These are phyloP conservation scores for Tetheella fluctuosa DNA, from an alignment of 2,888 invertebrate genomes.

Conservation along the genomic window DNA sequence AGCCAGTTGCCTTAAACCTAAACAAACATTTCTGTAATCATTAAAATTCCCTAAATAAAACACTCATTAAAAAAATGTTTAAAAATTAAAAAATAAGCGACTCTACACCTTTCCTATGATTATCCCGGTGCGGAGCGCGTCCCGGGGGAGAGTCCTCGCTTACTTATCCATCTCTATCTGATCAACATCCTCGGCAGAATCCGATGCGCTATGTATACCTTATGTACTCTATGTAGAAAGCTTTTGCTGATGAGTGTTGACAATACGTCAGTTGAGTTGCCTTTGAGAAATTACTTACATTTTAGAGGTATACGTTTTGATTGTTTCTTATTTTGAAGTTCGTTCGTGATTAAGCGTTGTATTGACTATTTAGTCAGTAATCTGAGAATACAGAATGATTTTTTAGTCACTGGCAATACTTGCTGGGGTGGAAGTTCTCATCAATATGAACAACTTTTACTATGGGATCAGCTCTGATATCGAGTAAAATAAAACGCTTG, in stretches of 20 bases:
- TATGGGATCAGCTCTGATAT: too few species aligned
- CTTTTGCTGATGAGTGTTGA: slow-evolving; percentile 11
- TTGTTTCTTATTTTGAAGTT: background rate
- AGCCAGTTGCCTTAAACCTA: too few species aligned
- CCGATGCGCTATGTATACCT: slow-evolving; percentile 32
- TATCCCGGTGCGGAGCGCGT: slow-evolving; percentile 41
- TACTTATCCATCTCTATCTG: slow-evolving; percentile 72
- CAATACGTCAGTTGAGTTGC: slow-evolving; percentile 1
- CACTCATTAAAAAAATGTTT: too few species aligned
- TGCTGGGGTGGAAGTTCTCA: too few species aligned
- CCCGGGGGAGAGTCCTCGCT: slow-evolving; percentile 70
- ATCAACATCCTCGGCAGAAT: slow-evolving; percentile 56
- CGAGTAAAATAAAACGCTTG: too few species aligned
- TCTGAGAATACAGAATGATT: too few species aligned
- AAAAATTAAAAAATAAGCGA: slow-evolving; percentile 12
- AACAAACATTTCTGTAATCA: too few species aligned
- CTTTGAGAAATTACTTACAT: background rate
- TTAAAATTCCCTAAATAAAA: too few species aligned
- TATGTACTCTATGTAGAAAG: slow-evolving; percentile 11
- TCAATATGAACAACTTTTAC: too few species aligned
- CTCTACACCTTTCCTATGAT: slow-evolving; percentile 35
- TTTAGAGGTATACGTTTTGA: background rate
- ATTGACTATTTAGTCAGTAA: background rate
- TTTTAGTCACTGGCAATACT: too few species aligned
- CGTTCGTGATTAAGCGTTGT: background rate